Conservation (phyloP, 1,140 invertebrate species). For the Heliconius melpomene region DNA sequence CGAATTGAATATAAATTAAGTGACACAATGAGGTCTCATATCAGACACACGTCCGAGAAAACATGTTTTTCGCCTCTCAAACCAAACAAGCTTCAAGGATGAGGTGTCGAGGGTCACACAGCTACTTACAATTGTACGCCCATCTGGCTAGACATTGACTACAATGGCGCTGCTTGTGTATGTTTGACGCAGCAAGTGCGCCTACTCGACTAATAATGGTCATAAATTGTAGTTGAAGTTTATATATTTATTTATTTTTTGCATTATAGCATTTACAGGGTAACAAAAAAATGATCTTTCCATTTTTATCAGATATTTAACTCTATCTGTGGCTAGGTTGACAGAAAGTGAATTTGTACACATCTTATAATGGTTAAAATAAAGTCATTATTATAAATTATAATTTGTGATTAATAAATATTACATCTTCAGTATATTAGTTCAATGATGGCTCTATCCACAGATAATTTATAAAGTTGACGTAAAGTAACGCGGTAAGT, state of each 20-base stretch:
- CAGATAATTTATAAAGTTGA: neutral
- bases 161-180: slow-evolving; percentile 67
- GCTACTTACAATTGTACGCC: slow-evolving; percentile 76
- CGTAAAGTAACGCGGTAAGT: slow-evolving; percentile 41
- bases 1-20: slow-evolving; percentile 21
- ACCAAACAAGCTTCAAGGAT: slow-evolving; percentile 37
- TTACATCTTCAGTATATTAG: neutral
- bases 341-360: no score
- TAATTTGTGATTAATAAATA: neutral
- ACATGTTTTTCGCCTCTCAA: slow-evolving; percentile 44
- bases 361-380: no score
- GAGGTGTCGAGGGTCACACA: slow-evolving; percentile 62
- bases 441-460: neutral
- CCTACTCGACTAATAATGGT: slow-evolving; percentile 39
- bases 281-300: no score
- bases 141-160: slow-evolving; percentile 73
- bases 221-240: neutral
- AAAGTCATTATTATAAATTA: no score
- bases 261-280: no score
- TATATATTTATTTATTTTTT: neutral
- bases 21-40: slow-evolving; percentile 48
- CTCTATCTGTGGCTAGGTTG: no score
- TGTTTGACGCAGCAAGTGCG: slow-evolving; percentile 63
- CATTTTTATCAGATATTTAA: no score
- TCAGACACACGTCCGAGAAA: slow-evolving; percentile 40